phyloP scores from a whole-genome alignment of 2,888 invertebrate genomes.

The Diplolepis rosae region DNA sequence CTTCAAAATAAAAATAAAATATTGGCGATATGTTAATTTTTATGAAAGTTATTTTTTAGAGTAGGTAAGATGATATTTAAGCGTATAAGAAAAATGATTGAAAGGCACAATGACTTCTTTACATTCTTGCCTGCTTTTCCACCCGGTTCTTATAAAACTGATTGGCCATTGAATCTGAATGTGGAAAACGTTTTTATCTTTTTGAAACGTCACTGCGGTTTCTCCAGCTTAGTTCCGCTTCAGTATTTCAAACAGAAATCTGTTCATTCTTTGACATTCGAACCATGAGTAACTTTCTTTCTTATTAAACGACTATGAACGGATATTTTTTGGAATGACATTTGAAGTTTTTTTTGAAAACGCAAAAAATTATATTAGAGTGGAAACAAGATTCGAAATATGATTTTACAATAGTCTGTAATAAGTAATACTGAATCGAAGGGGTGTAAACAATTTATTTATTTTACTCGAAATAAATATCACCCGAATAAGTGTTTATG shows the following conservation, averaged over 20 bases:
- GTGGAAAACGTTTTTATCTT: not conserved
- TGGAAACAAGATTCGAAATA: not conserved
- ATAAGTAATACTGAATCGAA: not conserved
- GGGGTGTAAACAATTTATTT: not conserved
- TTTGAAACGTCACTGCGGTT: not conserved
- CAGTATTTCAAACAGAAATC: not conserved
- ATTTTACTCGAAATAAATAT: not conserved
- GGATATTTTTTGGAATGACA: too few relatives aligned
- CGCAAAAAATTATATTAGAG: not conserved
- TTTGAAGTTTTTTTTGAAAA: too few relatives aligned
- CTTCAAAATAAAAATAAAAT: too few relatives aligned
- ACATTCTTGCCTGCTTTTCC: not conserved
- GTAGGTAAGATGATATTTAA: not conserved
- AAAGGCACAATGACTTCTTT: not conserved
- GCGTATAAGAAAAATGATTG: not conserved
- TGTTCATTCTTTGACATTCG: not conserved
- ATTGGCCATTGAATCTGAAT: not conserved
- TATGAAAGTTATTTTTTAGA: too few relatives aligned
- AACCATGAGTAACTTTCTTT: not conserved
- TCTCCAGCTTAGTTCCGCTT: not conserved
- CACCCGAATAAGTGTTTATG: conserved; percentile 29
- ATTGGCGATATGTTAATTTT: too few relatives aligned
- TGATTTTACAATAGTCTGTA: too few relatives aligned
- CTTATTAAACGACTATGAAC: too few relatives aligned
- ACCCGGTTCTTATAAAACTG: not conserved